Evolutionary conservation across 1,140 invertebrate species (phyloP).

Genomic region (Calephelis virginiensis): DNA sequence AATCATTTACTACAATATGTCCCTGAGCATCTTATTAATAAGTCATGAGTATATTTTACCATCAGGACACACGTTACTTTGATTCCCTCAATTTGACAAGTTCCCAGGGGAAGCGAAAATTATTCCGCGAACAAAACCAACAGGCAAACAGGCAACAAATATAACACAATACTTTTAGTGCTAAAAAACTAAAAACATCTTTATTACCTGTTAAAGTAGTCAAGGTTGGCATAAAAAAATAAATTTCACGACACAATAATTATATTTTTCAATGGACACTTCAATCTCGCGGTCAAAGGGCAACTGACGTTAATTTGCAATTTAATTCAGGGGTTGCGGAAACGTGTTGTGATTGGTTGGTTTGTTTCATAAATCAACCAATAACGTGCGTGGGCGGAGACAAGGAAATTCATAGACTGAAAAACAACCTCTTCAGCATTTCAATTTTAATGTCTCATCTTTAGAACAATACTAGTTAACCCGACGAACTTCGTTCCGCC

Average conservation of each 20-base stretch:
- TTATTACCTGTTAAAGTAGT: conserved; percentile 40
- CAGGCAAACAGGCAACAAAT: not conserved
- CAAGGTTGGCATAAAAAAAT: conserved; percentile 60
- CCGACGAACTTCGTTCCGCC: too few relatives aligned
- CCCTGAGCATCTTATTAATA: too few relatives aligned
- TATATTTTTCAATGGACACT: conserved; percentile 23
- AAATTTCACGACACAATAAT: conserved; percentile 7
- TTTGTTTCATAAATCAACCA: conserved; percentile 22
- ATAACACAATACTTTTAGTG: conserved; percentile 1
- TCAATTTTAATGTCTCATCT: too few relatives aligned
- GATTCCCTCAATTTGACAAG: too few relatives aligned
- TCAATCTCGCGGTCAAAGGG: conserved; percentile 17
- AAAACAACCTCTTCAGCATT: too few relatives aligned
- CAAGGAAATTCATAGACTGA: too few relatives aligned
- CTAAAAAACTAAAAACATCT: conserved; percentile 31
- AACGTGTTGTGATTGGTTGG: conserved; percentile 39
- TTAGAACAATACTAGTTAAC: too few relatives aligned
- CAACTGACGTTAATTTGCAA: conserved; percentile 53
- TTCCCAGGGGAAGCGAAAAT: too few relatives aligned
- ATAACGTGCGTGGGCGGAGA: conserved; percentile 33
- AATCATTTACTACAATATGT: too few relatives aligned
- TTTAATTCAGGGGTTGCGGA: conserved; percentile 49
- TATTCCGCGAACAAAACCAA: too few relatives aligned
- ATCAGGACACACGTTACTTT: too few relatives aligned
- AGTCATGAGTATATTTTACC: too few relatives aligned